Evolutionary conservation across 2,797 vertebrate genomes (phyloP), one percentile per base, ranked within the genome.

Genomic region (Sebastes itinus): DNA sequence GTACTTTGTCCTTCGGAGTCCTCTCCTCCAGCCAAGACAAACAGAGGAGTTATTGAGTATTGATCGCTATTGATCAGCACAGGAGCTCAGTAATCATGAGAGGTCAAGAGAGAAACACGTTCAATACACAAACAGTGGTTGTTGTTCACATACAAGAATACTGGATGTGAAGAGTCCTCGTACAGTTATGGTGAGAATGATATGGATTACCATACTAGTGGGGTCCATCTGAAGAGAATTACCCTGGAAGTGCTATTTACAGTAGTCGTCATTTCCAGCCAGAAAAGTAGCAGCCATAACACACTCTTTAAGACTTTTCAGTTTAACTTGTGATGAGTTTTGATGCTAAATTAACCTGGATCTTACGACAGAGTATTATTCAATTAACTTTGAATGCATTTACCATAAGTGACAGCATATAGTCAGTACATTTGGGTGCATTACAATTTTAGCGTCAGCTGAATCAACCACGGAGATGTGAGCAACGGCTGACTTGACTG

Each of bases 21-120:
- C 6, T 32, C 32, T 64, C 60, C 73, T 49, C 7, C 0, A 60
- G 27, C 56, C 7, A 23, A 30, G 75, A 55, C 58, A 64, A 82
- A 70, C 80, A 5, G 80, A 75, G 42, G 42, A 55, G 33, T 73
- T 80, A 78, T 67, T 80, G 84, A 61, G 60, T 78, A 89, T 90
- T 76, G 88, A 91, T 89, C 54, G 0, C 32, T 71, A 88, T 78
- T 60, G 88, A 89, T 81, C 6, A 42, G 14, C 0, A 22, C 55
- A 38, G 30, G 20, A 35, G 70, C 33, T 70, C 66, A 27, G 76
- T 38, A 4, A 81, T 89, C 63, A 73, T 56, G 72, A 20, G 60
- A 74, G 54, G 76, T 84, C 81, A 77, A 12, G 63, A 63, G 65
- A 52, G 20, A 64, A 75, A 79, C 55, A 33, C 27, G 12, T 4